Evolutionary conservation across 2,113 vertebrate species (phyloP).

Genomic region (Zootoca vivipara): DNA sequence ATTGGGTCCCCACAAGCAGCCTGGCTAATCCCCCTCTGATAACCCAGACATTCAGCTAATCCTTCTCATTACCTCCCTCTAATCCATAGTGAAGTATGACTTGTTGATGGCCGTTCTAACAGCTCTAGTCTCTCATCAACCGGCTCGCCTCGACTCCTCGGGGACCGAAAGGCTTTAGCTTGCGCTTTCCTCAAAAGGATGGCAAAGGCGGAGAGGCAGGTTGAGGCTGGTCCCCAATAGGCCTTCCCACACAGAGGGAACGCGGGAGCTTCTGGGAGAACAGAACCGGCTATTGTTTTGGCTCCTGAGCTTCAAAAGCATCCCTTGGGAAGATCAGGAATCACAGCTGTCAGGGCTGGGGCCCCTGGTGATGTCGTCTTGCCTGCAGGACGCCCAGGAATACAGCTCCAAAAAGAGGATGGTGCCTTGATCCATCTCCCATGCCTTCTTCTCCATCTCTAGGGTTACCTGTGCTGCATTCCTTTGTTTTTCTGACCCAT

Average conservation of each 20-base stretch:
- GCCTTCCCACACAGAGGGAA: background rate
- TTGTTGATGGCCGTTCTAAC: background rate
- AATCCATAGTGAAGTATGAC: conserved; percentile 16
- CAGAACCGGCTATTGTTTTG: background rate
- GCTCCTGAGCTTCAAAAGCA: background rate
- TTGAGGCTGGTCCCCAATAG: background rate
- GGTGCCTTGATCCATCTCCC: background rate
- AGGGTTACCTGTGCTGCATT: background rate
- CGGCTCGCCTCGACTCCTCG: background rate
- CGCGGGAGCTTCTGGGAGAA: background rate
- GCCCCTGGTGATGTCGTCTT: too few species aligned
- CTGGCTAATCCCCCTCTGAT: conserved; percentile 12
- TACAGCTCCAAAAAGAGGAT: background rate
- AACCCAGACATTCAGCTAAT: conserved; percentile 26
- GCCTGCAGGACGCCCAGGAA: background rate
- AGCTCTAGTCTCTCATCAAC: background rate
- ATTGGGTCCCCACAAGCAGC: background rate
- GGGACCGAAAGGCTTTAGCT: background rate
- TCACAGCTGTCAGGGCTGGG: background rate
- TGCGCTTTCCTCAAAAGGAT: background rate
- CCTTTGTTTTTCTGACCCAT: background rate
- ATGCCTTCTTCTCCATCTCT: background rate
- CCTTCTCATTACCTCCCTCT: conserved; percentile 24
- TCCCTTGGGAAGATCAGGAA: background rate
- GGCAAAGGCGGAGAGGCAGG: background rate